Conservation (phyloP, 2,888 invertebrate genomes). For the Labia minor region DNA sequence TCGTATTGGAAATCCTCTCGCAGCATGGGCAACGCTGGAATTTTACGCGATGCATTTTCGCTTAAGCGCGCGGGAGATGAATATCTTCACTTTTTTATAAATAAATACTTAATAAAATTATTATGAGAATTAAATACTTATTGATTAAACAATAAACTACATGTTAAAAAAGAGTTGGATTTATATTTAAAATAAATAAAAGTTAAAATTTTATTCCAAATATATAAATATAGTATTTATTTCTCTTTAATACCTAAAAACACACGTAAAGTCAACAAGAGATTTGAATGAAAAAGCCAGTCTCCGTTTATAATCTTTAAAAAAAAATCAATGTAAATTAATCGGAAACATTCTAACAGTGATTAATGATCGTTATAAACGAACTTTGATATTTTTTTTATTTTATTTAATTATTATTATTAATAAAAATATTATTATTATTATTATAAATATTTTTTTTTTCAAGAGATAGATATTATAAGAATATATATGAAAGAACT, state of each 20-base stretch:
- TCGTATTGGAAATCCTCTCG: neutral
- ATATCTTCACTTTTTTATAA: conserved; percentile 4
- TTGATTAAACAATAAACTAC: neutral
- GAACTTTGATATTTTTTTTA: neutral
- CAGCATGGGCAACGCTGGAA: conserved; percentile 8
- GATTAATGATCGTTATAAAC: conserved; percentile 13
- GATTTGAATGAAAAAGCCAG: conserved; percentile 25
- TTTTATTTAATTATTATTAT: neutral
- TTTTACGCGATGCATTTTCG: conserved; percentile 4
- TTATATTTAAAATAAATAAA: neutral
- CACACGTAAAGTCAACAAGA: conserved; percentile 30
- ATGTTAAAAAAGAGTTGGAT: neutral
- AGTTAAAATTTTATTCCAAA: neutral
- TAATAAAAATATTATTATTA: conserved; percentile 17
- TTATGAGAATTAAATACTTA: neutral
- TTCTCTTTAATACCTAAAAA: conserved; percentile 34
- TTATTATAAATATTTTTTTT: no score
- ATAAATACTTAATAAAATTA: neutral
- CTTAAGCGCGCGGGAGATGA: conserved; percentile 24
- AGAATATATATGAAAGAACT: neutral
- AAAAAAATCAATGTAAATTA: neutral
- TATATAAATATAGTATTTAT: neutral
- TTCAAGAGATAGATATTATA: neutral
- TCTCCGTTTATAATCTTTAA: conserved; percentile 23
- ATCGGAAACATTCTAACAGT: neutral